Evolutionary conservation across 2,113 vertebrate species (phyloP).

Genomic region (Dipodomys merriami): DNA sequence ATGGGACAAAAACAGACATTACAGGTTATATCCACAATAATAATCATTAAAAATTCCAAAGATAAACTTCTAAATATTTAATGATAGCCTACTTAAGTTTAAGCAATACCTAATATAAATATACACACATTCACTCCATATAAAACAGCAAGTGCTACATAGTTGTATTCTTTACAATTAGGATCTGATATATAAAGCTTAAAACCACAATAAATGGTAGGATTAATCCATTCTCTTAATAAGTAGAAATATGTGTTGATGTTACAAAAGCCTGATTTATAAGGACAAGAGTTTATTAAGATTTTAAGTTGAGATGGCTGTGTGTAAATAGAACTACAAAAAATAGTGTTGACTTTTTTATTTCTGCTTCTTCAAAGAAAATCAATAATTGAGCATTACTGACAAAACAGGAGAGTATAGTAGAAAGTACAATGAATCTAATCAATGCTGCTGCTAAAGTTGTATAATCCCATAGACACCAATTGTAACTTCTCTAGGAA

Average conservation of each 20-base stretch:
- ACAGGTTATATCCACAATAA: background rate
- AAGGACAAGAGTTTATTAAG: slow-evolving; percentile 37
- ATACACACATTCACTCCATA: background rate
- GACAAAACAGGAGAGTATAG: slow-evolving; percentile 24
- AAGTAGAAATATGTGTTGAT: slow-evolving; percentile 14
- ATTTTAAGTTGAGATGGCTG: slow-evolving; percentile 33
- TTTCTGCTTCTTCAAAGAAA: slow-evolving; percentile 43
- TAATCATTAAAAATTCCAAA: slow-evolving; percentile 27
- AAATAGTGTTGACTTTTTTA: slow-evolving; percentile 1
- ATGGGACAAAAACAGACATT: background rate
- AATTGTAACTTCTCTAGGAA: slow-evolving; percentile 9
- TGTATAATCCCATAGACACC: background rate
- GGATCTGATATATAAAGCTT: background rate
- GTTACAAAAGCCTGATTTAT: slow-evolving; percentile 38
- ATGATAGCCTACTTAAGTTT: background rate
- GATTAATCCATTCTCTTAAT: slow-evolving; percentile 12
- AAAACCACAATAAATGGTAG: slow-evolving; percentile 18
- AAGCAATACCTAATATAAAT: background rate
- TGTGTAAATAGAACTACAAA: background rate
- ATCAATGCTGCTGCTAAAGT: background rate
- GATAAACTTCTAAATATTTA: slow-evolving; percentile 31
- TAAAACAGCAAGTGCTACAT: slow-evolving; percentile 26
- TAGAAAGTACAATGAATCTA: background rate
- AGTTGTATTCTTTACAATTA: slow-evolving; percentile 25
- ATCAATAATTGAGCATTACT: background rate